A percentile compares a stretch with the other conserved stretches of the same genome.
phyloP scores from a whole-genome alignment of 2,888 invertebrate genomes.

The Erebia ligea region DNA sequence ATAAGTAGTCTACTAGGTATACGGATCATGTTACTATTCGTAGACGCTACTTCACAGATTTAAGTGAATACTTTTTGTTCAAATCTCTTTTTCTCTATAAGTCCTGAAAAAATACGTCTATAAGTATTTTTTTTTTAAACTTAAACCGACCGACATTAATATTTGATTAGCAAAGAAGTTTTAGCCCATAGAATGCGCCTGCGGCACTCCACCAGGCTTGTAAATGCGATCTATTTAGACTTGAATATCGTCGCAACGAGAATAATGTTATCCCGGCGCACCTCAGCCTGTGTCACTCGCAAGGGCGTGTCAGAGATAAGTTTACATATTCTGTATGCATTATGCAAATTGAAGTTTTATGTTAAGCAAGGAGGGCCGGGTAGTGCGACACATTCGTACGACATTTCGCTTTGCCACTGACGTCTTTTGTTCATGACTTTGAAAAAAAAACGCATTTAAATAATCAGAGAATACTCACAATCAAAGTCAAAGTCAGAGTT shows the following conservation, averaged over 20 bases:
- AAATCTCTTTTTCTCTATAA: no score
- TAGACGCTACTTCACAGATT: no score
- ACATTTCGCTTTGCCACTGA: slow-evolving; percentile 62
- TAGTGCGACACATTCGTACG: slow-evolving; percentile 44
- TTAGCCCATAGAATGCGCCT: not conserved
- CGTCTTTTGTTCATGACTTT: not conserved
- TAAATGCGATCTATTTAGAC: slow-evolving; percentile 77
- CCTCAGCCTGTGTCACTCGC: slow-evolving; percentile 75
- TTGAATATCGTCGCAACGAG: slow-evolving; percentile 73
- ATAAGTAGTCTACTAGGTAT: no score
- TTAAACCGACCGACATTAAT: no score
- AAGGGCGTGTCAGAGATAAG: slow-evolving; percentile 80
- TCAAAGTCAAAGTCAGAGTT: no score
- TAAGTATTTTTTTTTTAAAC: no score
- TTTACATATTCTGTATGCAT: slow-evolving; percentile 82
- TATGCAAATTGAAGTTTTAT: slow-evolving; percentile 82
- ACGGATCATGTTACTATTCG: no score
- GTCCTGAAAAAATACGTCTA: no score
- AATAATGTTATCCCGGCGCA: slow-evolving; percentile 80
- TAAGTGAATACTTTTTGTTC: no score
- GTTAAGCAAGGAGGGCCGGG: slow-evolving; percentile 62
- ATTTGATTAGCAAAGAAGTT: slow-evolving; percentile 34
- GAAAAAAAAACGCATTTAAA: not conserved
- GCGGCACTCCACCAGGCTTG: slow-evolving; percentile 46
- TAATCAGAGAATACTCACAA: not conserved